These are phyloP conservation scores for Megastigmus dorsalis DNA, from an alignment of 2,888 invertebrate genomes.

Conservation along the genomic window DNA sequence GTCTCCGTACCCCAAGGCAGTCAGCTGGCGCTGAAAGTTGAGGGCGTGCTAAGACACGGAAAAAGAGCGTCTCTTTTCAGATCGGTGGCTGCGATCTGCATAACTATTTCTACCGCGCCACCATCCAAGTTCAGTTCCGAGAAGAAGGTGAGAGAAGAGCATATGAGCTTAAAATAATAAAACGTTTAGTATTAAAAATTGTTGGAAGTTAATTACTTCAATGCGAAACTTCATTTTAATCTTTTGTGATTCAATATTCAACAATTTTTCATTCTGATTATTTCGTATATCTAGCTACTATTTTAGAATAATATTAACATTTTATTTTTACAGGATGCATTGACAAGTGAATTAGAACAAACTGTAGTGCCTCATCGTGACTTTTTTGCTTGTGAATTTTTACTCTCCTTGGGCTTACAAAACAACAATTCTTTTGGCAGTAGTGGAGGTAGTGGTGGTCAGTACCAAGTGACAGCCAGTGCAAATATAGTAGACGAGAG, in stretches of 20 bases:
- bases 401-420: slow-evolving; percentile 80
- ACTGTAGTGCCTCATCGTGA: slow-evolving; percentile 93
- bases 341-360: slow-evolving; percentile 79
- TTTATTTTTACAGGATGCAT: slow-evolving; percentile 69
- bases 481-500: slow-evolving; percentile 90
- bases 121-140: slow-evolving; percentile 76
- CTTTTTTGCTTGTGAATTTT: slow-evolving; percentile 92
- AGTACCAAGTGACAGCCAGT: slow-evolving; percentile 87
- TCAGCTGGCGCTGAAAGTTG: slow-evolving; percentile 92
- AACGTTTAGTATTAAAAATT: not conserved
- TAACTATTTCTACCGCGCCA: slow-evolving; percentile 80
- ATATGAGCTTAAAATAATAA: slow-evolving; percentile 45
- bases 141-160: slow-evolving; percentile 63
- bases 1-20: slow-evolving; percentile 89
- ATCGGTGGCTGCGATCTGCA: slow-evolving; percentile 82
- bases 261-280: slow-evolving; percentile 7
- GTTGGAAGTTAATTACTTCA: too few relatives aligned
- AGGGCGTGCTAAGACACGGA: slow-evolving; percentile 91
- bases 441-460: slow-evolving; percentile 76
- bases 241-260: too few relatives aligned
- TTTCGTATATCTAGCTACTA: too few relatives aligned
- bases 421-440: slow-evolving; percentile 59
- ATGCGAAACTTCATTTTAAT: not conserved
- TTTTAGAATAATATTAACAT: not conserved
- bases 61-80: slow-evolving; percentile 82